These are phyloP conservation scores for Cheilosia urbana DNA, from an alignment of 2,888 invertebrate species.

Conservation along the genomic window DNA sequence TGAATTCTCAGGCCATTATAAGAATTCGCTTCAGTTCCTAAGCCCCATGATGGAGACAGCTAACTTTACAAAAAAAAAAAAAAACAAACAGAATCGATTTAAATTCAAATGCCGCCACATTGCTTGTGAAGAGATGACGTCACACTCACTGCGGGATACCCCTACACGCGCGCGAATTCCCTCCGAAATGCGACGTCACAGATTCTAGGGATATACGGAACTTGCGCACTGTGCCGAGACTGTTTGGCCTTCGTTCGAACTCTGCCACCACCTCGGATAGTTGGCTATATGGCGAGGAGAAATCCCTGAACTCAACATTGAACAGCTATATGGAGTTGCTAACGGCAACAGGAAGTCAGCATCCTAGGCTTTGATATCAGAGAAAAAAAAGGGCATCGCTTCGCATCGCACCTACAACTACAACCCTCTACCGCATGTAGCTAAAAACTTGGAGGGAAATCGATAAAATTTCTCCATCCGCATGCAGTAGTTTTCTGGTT, in stretches of 20 bases:
- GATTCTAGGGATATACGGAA: conserved; percentile 5
- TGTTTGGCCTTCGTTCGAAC: conserved; percentile 56
- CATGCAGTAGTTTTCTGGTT: conserved; percentile 64
- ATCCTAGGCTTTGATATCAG: conserved; percentile 34
- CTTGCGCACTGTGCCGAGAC: conserved; percentile 50
- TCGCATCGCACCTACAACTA: no score
- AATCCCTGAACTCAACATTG: conserved; percentile 75
- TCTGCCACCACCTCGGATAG: conserved; percentile 17
- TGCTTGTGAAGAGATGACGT: conserved; percentile 40
- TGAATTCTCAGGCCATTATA: conserved; percentile 25
- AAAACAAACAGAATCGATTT: conserved; percentile 33
- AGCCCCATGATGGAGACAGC: conserved; percentile 2
- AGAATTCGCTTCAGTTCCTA: conserved; percentile 31
- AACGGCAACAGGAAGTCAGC: conserved; percentile 69
- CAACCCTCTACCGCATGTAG: conserved; percentile 13
- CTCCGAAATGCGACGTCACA: conserved; percentile 56
- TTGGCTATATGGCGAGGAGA: conserved; percentile 39
- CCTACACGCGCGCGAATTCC: conserved; percentile 40
- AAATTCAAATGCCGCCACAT: conserved; percentile 60
- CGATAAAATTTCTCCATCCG: conserved; percentile 61
- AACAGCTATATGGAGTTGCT: conserved; percentile 62
- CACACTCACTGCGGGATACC: conserved; percentile 41
- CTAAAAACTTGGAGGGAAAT: conserved; percentile 39
- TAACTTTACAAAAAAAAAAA: conserved; percentile 3
- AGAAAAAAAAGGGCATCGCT: conserved; percentile 15